A percentile compares a stretch with the other conserved stretches of the same genome.
phyloP scores from a whole-genome alignment of 2,888 invertebrate genomes.

The Keiferia lycopersicella region DNA sequence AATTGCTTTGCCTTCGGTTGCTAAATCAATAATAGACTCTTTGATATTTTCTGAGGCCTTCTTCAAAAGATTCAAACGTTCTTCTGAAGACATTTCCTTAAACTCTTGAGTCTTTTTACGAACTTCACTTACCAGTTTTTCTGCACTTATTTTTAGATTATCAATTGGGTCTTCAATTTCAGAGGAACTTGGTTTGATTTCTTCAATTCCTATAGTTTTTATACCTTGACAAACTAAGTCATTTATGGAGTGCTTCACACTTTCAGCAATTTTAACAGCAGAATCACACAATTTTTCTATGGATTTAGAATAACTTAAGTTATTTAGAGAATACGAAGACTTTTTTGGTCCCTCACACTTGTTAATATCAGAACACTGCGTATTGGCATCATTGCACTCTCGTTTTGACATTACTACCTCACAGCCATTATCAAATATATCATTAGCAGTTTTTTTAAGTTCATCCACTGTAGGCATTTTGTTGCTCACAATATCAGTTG shows the following conservation, averaged over 20 bases:
- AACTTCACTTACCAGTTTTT: conserved; percentile 1
- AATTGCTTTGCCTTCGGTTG: background rate
- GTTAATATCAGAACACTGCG: background rate
- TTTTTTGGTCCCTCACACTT: conserved; percentile 1
- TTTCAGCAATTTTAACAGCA: background rate
- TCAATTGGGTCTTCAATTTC: conserved; percentile 5
- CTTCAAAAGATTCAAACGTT: background rate
- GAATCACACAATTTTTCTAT: background rate
- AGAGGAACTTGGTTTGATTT: background rate
- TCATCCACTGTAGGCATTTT: conserved; percentile 32
- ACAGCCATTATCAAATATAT: background rate
- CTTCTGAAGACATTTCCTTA: conserved; percentile 11
- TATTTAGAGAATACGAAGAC: background rate
- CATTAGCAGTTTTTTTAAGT: background rate
- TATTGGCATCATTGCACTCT: background rate
- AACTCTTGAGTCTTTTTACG: conserved; percentile 2
- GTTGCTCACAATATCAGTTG: conserved; percentile 51
- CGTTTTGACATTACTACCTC: background rate
- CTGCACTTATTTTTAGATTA: background rate
- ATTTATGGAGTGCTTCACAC: background rate
- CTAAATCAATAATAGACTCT: background rate
- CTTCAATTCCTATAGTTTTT: conserved; percentile 13
- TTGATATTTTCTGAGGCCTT: background rate
- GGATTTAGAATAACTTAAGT: background rate
- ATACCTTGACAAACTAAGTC: background rate